Conservation (phyloP, 2,888 invertebrate genomes). For the Lycocerus yunnanus region DNA sequence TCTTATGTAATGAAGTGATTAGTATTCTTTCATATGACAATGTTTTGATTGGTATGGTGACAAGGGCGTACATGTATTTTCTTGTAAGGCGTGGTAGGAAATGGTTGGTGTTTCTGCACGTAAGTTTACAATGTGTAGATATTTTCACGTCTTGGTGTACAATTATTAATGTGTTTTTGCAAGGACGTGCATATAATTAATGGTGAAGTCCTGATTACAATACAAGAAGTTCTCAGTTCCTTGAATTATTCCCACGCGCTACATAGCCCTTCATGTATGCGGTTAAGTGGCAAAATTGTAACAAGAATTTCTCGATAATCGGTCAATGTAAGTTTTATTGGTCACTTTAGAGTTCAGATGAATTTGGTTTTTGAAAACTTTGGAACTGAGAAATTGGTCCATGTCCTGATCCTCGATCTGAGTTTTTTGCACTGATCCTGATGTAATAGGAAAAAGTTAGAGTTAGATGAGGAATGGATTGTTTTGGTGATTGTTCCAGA, state of each 20-base stretch:
- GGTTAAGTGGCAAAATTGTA: neutral
- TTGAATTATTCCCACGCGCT: neutral
- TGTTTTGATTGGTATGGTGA: slow-evolving; percentile 15
- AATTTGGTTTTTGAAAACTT: too few species aligned
- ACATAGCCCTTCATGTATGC: neutral
- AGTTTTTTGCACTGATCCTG: too few species aligned
- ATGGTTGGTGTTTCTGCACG: slow-evolving; percentile 18
- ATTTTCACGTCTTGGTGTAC: slow-evolving; percentile 37
- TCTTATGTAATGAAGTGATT: slow-evolving; percentile 23
- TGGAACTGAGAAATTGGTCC: too few species aligned
- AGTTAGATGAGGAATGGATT: too few species aligned
- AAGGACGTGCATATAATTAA: slow-evolving; percentile 39
- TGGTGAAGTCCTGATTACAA: slow-evolving; percentile 1
- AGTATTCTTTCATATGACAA: slow-evolving; percentile 20
- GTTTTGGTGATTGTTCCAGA: too few species aligned
- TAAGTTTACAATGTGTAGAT: slow-evolving; percentile 27
- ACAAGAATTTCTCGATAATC: too few species aligned
- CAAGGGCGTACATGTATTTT: slow-evolving; percentile 34
- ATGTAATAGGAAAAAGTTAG: too few species aligned
- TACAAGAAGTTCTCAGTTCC: neutral
- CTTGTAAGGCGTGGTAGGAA: slow-evolving; percentile 28
- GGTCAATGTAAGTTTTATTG: too few species aligned
- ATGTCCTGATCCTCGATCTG: too few species aligned
- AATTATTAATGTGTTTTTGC: slow-evolving; percentile 31
- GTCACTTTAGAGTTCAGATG: too few species aligned